Percentiles rank a stretch among this genome's conserved stretches.
These are phyloP conservation scores for Tethya wilhelma DNA, from an alignment of 37 sponge, comb jelly and placozoan species.

Conservation along the genomic window DNA sequence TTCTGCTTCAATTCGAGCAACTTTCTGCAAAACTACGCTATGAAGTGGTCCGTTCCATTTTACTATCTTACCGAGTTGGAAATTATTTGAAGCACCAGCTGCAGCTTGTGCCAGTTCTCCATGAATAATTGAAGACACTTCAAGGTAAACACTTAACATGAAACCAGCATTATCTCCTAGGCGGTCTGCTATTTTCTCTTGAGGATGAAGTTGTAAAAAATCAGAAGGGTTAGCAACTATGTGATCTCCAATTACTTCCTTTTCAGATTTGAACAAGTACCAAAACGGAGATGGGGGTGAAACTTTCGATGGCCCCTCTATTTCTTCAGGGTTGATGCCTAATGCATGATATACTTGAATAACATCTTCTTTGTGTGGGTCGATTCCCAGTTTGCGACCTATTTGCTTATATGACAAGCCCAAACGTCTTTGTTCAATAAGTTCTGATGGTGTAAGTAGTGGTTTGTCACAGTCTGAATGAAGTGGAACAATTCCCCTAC, in stretches of 20 bases:
- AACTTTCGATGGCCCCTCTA: not conserved
- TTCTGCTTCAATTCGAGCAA: not conserved
- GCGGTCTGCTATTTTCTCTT: not conserved
- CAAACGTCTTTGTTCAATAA: not conserved
- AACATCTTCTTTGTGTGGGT: constrained; percentile 15
- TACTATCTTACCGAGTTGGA: not conserved
- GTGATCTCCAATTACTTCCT: not conserved
- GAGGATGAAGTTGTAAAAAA: not conserved
- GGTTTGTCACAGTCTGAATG: not conserved
- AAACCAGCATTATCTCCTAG: constrained; percentile 22
- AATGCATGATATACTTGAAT: not conserved
- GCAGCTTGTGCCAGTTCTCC: not conserved
- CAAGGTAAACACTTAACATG: not conserved
- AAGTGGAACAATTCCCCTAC: not conserved
- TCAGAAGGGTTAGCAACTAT: not conserved
- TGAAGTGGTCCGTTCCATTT: not conserved
- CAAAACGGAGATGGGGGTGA: constrained; percentile 5
- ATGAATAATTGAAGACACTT: not conserved
- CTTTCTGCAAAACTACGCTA: not conserved
- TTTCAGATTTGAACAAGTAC: constrained; percentile 10
- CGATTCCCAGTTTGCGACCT: constrained; percentile 15
- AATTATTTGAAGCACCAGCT: not conserved
- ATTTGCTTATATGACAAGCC: constrained; percentile 11
- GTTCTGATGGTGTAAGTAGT: not conserved
- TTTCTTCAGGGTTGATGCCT: not conserved